These are phyloP conservation scores for Apis cerana DNA, from an alignment of 1,140 invertebrate species.

Conservation along the genomic window DNA sequence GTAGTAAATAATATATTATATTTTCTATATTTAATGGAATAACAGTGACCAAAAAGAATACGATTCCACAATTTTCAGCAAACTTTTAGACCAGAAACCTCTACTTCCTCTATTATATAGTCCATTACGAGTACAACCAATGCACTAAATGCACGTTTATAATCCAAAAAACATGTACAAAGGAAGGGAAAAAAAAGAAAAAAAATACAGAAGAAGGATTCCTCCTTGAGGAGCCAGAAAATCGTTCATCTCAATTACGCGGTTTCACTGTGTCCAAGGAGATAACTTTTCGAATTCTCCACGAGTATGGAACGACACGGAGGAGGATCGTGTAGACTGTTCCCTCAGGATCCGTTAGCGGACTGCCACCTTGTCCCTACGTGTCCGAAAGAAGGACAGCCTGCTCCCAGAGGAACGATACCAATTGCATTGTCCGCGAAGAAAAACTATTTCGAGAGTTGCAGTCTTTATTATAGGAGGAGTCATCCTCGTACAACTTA, in stretches of 20 bases:
- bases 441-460: slow-evolving; percentile 15
- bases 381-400: slow-evolving; percentile 25
- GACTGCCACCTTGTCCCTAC: slow-evolving; percentile 25
- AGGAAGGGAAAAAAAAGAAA: background rate
- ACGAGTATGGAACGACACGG: slow-evolving; percentile 14
- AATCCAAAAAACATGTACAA: background rate
- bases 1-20: no score
- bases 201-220: background rate
- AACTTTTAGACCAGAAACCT: background rate
- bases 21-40: no score
- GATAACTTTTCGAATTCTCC: slow-evolving; percentile 40
- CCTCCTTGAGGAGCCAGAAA: background rate
- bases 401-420: slow-evolving; percentile 52
- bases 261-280: background rate
- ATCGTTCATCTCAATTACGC: slow-evolving; percentile 44
- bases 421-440: slow-evolving; percentile 55
- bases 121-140: no score
- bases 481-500: slow-evolving; percentile 14
- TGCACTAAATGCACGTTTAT: no score
- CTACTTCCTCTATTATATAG: background rate
- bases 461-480: slow-evolving; percentile 52
- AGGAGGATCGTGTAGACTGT: slow-evolving; percentile 25
- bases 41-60: no score
- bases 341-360: slow-evolving; percentile 50
- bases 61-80: no score